These are phyloP conservation scores for Prochilodus magdalenae DNA, from an alignment of 2,113 vertebrate genomes.

Conservation along the genomic window DNA sequence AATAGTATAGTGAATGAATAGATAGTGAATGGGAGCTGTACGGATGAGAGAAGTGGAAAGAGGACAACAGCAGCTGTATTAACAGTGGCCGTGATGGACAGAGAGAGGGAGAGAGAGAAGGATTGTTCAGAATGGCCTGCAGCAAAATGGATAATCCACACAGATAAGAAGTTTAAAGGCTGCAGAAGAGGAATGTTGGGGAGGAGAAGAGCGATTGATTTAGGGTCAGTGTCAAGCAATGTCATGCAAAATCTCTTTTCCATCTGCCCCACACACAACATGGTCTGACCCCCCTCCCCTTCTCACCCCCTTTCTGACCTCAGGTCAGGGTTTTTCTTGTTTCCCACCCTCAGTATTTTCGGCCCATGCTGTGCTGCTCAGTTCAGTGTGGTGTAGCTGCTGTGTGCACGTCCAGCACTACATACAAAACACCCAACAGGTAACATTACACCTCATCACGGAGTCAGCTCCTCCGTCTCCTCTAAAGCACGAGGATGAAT, in stretches of 20 bases:
- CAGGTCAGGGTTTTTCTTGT: slow-evolving; percentile 29
- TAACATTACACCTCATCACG: slow-evolving; percentile 13
- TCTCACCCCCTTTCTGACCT: slow-evolving; percentile 17
- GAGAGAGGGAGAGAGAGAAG: slow-evolving; percentile 2
- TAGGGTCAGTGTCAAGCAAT: slow-evolving; percentile 29
- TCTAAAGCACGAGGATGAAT: slow-evolving; percentile 16
- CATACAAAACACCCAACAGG: slow-evolving; percentile 3
- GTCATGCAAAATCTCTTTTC: slow-evolving; percentile 19
- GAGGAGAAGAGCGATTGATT: slow-evolving; percentile 41
- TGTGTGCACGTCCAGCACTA: slow-evolving; percentile 8
- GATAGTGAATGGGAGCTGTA: background rate
- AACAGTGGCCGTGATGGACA: slow-evolving; percentile 33
- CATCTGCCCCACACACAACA: background rate
- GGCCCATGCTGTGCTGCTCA: slow-evolving; percentile 1
- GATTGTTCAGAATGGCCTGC: too few species aligned
- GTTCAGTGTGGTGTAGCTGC: slow-evolving; percentile 4
- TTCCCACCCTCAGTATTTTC: slow-evolving; percentile 27
- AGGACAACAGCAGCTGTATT: slow-evolving; percentile 24
- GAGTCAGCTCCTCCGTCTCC: background rate
- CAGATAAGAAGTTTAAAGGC: background rate
- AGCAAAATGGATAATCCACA: background rate
- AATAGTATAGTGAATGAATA: too few species aligned
- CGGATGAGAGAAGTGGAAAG: slow-evolving; percentile 3
- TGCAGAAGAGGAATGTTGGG: background rate
- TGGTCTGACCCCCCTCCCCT: background rate